Evolutionary conservation across 2,113 vertebrate genomes (phyloP), one percentile per base, ranked within the genome.

Genomic region (Pluvialis apricaria): DNA sequence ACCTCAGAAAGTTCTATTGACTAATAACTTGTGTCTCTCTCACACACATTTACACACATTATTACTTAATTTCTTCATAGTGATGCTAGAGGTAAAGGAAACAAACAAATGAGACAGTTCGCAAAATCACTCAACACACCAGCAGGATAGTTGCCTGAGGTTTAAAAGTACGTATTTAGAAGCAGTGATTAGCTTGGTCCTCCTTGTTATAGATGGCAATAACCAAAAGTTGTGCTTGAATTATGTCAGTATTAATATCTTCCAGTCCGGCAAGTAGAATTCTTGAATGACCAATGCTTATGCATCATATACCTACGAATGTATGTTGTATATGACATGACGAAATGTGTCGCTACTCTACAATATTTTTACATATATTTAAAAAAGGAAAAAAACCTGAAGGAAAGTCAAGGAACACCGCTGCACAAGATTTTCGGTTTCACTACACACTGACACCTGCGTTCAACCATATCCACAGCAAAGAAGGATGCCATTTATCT

Each of bases 401-500:
- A 81, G 28, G 62, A 20, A 87, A 87, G 72, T 51, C 64, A 62
- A 58, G 69, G 31, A 94, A 92, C 36, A 92, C 54, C 36, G 45
- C 47, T 62, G 88, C 83, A 81, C 44, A 45, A 75, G 84, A 78
- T 95, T 96, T 97, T 79, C 4, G 0, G 81, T 92, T 91, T 81
- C 76, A 52, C 94, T 91, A 75, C 82, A 87, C 86, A 75, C 92
- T 93, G 97, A 97, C 94, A 95, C 94, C 97, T 97, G 97, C 95
- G n/a, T 96, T 97, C 97, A 97, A 70, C 95, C 95, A 95, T 94
- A 94, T 68, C 94, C 92, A 95, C 91, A 96, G 97, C 71, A 97
- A 95, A 97, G 97, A 95, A 98, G 98, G 98, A 98, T 98, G 97
- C 96, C 97, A 98, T 98, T 98, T 98, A 98, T 98, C 98, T 98